Conservation (phyloP, 2,113 vertebrate genomes). For the Myiozetetes cayanensis region DNA sequence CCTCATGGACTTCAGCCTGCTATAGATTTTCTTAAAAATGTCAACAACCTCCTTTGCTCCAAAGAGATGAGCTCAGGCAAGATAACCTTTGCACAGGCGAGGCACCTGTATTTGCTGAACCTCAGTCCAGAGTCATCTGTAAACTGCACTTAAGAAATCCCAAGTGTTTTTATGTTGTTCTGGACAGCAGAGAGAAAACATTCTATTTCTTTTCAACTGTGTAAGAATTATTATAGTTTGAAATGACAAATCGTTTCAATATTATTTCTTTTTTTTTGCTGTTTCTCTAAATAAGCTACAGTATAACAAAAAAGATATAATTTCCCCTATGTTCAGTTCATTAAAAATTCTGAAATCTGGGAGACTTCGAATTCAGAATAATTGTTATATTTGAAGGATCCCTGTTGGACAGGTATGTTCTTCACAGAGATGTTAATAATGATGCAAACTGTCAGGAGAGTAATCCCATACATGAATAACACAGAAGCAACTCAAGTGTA, state of each 20-base stretch:
- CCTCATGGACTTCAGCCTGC: not conserved
- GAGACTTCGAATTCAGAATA: not conserved
- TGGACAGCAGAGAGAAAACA: not conserved
- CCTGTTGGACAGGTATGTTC: not conserved
- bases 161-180: not conserved
- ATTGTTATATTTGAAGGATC: not conserved
- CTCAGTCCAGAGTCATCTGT: not conserved
- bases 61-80: not conserved
- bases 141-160: not conserved
- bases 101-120: not conserved
- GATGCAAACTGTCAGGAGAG: not conserved
- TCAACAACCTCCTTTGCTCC: not conserved
- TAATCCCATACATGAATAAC: not conserved
- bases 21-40: constrained; percentile 40
- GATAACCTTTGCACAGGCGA: not conserved
- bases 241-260: not conserved
- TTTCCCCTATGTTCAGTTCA: not conserved
- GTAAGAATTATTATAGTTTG: not conserved
- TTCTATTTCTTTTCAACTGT: not conserved
- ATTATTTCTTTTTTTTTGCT: not conserved
- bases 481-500: not conserved
- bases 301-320: not conserved
- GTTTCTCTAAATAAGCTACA: not conserved
- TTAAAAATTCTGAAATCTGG: not conserved
- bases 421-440: not conserved